Percentiles rank a stretch among this genome's conserved stretches.
Conservation (phyloP, 2,113 vertebrate genomes). For the Pomatostomus ruficeps region DNA sequence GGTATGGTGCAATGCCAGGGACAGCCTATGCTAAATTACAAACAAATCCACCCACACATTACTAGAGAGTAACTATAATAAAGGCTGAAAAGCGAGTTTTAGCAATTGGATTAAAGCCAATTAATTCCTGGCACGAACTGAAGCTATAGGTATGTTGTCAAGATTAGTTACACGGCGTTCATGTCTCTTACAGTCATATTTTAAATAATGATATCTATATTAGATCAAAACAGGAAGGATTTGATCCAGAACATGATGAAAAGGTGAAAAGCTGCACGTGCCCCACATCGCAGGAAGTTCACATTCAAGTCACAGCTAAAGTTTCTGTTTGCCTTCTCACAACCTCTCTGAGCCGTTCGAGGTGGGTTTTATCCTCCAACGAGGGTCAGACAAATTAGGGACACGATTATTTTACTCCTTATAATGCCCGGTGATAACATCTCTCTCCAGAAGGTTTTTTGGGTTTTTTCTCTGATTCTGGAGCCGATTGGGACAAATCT, state of each 20-base stretch:
- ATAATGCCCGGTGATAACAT: fast-evolving
- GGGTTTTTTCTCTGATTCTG: background rate
- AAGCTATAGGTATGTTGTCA: constrained; percentile 21
- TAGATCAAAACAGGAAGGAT: constrained; percentile 27
- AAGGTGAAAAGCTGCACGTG: constrained; percentile 1
- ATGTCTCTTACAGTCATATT: background rate
- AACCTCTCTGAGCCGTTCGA: background rate
- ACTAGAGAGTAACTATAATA: constrained; percentile 57
- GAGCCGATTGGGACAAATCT: background rate
- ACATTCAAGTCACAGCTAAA: background rate
- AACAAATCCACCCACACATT: constrained; percentile 54
- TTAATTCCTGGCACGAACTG: constrained; percentile 17
- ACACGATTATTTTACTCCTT: background rate
- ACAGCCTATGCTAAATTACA: constrained; percentile 18
- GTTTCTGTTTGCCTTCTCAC: background rate
- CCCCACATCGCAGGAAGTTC: background rate
- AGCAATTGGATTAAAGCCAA: constrained; percentile 47
- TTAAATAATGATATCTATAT: constrained; percentile 2
- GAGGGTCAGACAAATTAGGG: background rate
- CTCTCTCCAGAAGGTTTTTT: background rate
- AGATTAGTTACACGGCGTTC: background rate
- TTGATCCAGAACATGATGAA: background rate
- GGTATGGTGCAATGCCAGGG: constrained; percentile 14
- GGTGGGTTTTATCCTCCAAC: background rate
- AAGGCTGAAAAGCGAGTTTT: constrained; percentile 51